A percentile compares a stretch with the other conserved stretches of the same genome.
phyloP scores from a whole-genome alignment of 2,888 invertebrate genomes.

The Eupithecia vulgata region DNA sequence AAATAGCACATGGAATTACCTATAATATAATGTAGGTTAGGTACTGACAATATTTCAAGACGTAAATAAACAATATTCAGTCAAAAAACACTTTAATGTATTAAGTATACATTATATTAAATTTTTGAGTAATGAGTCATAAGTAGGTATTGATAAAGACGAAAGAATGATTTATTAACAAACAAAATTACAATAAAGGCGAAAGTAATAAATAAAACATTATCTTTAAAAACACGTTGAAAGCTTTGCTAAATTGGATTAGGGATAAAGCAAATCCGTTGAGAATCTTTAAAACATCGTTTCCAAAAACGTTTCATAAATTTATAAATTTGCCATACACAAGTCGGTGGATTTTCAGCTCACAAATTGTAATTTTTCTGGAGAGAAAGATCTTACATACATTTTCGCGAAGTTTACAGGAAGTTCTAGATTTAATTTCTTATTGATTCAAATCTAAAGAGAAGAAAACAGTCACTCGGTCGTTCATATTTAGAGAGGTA shows the following conservation, averaged over 20 bases:
- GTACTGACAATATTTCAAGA: background rate
- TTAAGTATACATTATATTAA: background rate
- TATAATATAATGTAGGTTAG: background rate
- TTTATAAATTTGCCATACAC: background rate
- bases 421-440: background rate
- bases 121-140: background rate
- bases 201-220: background rate
- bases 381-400: background rate
- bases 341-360: background rate
- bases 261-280: slow-evolving; percentile 8
- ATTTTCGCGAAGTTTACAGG: background rate
- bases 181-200: too few relatives aligned
- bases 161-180: too few relatives aligned
- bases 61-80: background rate
- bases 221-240: slow-evolving; percentile 3
- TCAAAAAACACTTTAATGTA: background rate
- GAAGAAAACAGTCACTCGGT: background rate
- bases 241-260: slow-evolving; percentile 10
- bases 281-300: slow-evolving; percentile 12
- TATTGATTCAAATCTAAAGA: background rate
- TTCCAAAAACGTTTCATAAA: slow-evolving; percentile 9
- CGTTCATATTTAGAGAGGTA: background rate
- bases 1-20: background rate
- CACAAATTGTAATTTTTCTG: background rate
- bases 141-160: background rate